Evolutionary conservation across 37 sponge, comb jelly and placozoan genomes (phyloP), one percentile per base, ranked within the genome.

Genomic region (Dysidea cf. avara): DNA sequence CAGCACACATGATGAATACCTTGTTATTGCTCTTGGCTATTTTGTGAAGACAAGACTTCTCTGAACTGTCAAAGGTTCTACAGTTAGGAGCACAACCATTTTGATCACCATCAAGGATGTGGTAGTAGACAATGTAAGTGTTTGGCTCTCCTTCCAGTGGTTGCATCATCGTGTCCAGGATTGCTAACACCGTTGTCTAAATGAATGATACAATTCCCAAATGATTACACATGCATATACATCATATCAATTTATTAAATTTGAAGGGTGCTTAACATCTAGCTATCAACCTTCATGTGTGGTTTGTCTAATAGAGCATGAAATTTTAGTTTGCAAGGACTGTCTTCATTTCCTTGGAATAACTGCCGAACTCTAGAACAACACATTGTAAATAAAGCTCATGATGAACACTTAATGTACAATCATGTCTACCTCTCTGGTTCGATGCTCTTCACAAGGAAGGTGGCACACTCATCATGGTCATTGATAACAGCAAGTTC

Each of bases 81-180:
- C 71, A 32, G 39, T 30, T 71, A 25, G 88, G 88, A 38, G 78
- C 47, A 35, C 83, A 29, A 22, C 88, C 88, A 39, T 63, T 31
- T 32, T 29, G 37, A 57, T 87, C 88, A 29, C 78, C 78, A 58
- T 87, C 88, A 21, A 87, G 79, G 59, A 87, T 77, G 28, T 49
- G 40, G 43, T 82, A 82, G 50, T 82, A 71, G 34, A 87, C 56
- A 48, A 69, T 34, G 58, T 72, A 70, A 18, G 67, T 65, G 50
- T 63, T 49, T 16, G 34, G 34, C 65, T 74, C 37, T 31, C 63
- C 66, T 52, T 61, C 65, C 3, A 70, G 28, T 34, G 61, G 64
- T 32, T 82, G 83, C 69, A 77, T 87, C 88, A 87, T 87, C 20
- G 68, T 46, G 70, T 87, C 83, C 36, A 87, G 61, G n/a, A 82